Conservation (phyloP, 2,888 invertebrate species). For the Polyommatus iphigenia region DNA sequence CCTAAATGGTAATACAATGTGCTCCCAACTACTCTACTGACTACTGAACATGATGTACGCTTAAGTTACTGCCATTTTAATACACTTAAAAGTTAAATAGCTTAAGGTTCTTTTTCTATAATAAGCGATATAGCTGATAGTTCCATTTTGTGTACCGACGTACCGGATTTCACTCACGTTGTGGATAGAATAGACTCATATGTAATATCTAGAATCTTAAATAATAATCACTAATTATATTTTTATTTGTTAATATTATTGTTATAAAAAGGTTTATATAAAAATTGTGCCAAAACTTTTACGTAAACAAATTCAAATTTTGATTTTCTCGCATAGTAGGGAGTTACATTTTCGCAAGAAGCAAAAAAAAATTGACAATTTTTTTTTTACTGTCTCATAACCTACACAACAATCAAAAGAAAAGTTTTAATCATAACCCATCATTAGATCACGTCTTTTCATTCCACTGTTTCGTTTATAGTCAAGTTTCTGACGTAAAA, state of each 20-base stretch:
- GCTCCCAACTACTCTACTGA: background rate
- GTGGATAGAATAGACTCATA: constrained; percentile 36
- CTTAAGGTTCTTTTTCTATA: constrained; percentile 39
- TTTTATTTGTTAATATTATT: background rate
- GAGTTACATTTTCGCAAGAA: too few species aligned
- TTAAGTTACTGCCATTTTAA: constrained; percentile 45
- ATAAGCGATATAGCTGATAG: constrained; percentile 31
- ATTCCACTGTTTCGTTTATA: background rate
- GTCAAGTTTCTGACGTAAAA: background rate
- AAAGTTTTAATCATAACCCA: too few species aligned
- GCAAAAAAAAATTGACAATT: too few species aligned
- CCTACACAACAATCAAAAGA: too few species aligned
- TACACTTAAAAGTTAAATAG: constrained; percentile 42
- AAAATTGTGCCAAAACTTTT: background rate
- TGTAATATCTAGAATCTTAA: constrained; percentile 17
- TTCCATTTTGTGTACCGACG: constrained; percentile 5
- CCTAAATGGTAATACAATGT: background rate
- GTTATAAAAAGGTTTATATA: background rate
- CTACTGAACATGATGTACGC: constrained; percentile 34
- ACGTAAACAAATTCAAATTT: too few species aligned
- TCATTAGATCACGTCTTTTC: background rate
- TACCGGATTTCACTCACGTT: constrained; percentile 37
- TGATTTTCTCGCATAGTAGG: too few species aligned
- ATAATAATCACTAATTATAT: background rate
- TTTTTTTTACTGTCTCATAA: too few species aligned